Conservation (phyloP, 2,113 vertebrate genomes). For the Perognathus longimembris region DNA sequence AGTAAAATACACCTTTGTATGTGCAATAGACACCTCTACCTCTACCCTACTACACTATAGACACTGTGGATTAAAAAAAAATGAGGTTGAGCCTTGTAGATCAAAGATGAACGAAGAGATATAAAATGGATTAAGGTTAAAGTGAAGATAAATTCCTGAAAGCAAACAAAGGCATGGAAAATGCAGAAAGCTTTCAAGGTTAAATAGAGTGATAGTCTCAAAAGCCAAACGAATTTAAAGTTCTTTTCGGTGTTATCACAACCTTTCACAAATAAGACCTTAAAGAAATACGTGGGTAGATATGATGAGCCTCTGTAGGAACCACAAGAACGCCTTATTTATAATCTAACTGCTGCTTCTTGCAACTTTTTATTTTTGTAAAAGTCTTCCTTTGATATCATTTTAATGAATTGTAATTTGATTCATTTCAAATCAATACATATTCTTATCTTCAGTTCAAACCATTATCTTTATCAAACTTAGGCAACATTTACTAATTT, state of each 20-base stretch:
- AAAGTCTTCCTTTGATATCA: background rate
- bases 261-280: constrained; percentile 51
- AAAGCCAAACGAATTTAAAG: constrained; percentile 78
- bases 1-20: constrained; percentile 52
- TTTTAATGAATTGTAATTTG: constrained; percentile 44
- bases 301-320: background rate
- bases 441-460: constrained; percentile 40
- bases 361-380: background rate
- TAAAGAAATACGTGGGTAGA: constrained; percentile 42
- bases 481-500: background rate
- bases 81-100: constrained; percentile 69
- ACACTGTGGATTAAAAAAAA: constrained; percentile 44
- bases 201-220: constrained; percentile 76
- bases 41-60: background rate
- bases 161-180: constrained; percentile 80
- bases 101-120: constrained; percentile 75
- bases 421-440: background rate
- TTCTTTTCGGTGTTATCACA: constrained; percentile 64
- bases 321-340: background rate
- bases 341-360: background rate
- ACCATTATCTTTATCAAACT: background rate
- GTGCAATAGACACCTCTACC: constrained; percentile 6
- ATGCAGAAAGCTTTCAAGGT: constrained; percentile 78
- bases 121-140: constrained; percentile 77
- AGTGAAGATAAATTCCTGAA: constrained; percentile 81